Conservation (phyloP, 2,113 vertebrate genomes). For the Macquaria australasica region DNA sequence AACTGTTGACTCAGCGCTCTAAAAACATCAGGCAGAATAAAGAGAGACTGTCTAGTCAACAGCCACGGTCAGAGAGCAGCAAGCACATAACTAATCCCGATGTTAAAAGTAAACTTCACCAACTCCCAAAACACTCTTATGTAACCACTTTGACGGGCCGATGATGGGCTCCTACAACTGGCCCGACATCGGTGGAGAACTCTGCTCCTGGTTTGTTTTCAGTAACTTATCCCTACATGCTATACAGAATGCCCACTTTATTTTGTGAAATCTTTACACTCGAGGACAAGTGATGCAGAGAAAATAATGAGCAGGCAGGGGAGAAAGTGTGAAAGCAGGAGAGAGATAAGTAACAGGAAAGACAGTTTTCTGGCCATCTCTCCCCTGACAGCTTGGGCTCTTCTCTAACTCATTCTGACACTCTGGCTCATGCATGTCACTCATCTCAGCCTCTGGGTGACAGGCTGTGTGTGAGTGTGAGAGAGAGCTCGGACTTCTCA, state of each 20-base stretch:
- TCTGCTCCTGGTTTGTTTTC: constrained; percentile 38
- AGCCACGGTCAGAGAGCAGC: constrained; percentile 59
- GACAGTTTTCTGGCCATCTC: constrained; percentile 36
- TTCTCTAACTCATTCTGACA: constrained; percentile 69
- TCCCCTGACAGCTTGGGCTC: constrained; percentile 52
- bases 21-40: constrained; percentile 77
- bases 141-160: constrained; percentile 41
- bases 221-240: not conserved
- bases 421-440: constrained; percentile 59
- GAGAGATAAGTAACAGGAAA: constrained; percentile 23
- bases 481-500: constrained; percentile 43
- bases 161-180: not conserved
- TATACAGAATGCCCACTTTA: constrained; percentile 11
- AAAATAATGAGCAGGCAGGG: constrained; percentile 56
- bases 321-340: constrained; percentile 21
- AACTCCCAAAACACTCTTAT: constrained; percentile 66
- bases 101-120: constrained; percentile 66
- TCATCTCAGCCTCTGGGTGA: constrained; percentile 63
- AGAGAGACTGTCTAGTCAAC: constrained; percentile 75
- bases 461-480: constrained; percentile 46
- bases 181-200: not conserved
- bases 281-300: constrained; percentile 25
- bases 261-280: constrained; percentile 25
- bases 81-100: constrained; percentile 70
- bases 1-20: constrained; percentile 78